Percentiles rank a stretch among this genome's conserved stretches.
Evolutionary conservation across 2,797 vertebrate genomes (phyloP).

Genomic region (Ambastaia sidthimunki): DNA sequence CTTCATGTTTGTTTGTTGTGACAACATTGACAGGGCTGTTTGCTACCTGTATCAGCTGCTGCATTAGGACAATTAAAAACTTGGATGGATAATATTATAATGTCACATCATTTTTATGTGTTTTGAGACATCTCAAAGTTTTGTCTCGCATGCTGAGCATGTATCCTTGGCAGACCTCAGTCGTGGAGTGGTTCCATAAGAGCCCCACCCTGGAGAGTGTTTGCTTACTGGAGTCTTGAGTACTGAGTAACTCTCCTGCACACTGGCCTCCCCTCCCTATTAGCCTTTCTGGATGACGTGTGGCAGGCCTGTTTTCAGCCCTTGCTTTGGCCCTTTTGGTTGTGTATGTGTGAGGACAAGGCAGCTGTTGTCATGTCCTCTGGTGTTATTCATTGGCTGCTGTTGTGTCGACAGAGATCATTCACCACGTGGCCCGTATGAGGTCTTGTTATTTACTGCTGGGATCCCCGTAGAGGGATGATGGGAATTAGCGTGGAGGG

Average conservation of each 20-base stretch:
- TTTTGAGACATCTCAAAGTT: neutral
- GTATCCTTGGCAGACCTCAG: slow-evolving; percentile 39
- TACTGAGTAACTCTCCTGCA: slow-evolving; percentile 71
- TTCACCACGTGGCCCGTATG: slow-evolving; percentile 61
- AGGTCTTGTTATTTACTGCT: slow-evolving; percentile 60
- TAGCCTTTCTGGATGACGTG: slow-evolving; percentile 63
- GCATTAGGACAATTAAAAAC: slow-evolving; percentile 4
- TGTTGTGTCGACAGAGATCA: slow-evolving; percentile 67
- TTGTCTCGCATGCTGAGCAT: neutral
- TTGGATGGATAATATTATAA: neutral
- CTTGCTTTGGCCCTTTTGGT: slow-evolving; percentile 44
- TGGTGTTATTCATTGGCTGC: slow-evolving; percentile 63
- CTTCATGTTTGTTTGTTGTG: slow-evolving; percentile 34
- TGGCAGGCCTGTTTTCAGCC: slow-evolving; percentile 61
- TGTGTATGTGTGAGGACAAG: slow-evolving; percentile 67
- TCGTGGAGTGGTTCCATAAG: slow-evolving; percentile 58
- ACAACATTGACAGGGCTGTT: slow-evolving; percentile 21
- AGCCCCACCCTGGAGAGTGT: slow-evolving; percentile 72
- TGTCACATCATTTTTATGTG: neutral
- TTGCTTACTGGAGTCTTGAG: slow-evolving; percentile 73
- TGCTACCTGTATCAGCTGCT: slow-evolving; percentile 25
- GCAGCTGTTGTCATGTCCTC: slow-evolving; percentile 74
- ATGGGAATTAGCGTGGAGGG: slow-evolving; percentile 40
- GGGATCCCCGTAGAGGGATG: slow-evolving; percentile 62
- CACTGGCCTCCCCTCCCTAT: slow-evolving; percentile 61